Percentiles rank a stretch among this genome's conserved stretches.
phyloP scores from a whole-genome alignment of 2,888 invertebrate genomes.

The Harmothoe impar region DNA sequence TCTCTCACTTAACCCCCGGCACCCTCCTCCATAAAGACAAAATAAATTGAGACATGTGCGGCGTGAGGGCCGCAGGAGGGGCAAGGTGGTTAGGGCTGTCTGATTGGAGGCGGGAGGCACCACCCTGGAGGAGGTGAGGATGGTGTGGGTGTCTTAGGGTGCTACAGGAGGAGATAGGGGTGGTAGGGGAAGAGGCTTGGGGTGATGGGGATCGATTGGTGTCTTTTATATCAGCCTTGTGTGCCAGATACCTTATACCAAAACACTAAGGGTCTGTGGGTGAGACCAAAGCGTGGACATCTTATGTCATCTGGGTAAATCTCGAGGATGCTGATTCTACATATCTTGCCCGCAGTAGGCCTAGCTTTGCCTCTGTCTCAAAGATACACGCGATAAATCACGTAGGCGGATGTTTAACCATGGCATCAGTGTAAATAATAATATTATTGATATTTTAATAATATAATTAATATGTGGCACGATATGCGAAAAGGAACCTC shows the following conservation, averaged over 20 bases:
- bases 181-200: background rate
- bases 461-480: too few species aligned
- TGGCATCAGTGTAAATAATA: too few species aligned
- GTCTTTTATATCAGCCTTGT: background rate
- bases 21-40: background rate
- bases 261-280: background rate
- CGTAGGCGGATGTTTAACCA: too few species aligned
- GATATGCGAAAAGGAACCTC: too few species aligned
- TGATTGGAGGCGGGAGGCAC: background rate
- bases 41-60: background rate
- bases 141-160: background rate
- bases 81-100: background rate
- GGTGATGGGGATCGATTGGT: background rate
- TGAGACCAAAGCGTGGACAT: too few species aligned
- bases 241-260: background rate
- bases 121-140: background rate
- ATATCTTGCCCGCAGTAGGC: too few species aligned
- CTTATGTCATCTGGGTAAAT: too few species aligned
- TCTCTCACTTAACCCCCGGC: conserved; percentile 13
- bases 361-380: too few species aligned
- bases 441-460: too few species aligned
- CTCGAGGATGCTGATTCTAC: too few species aligned
- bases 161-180: background rate
- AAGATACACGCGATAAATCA: too few species aligned
- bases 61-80: background rate